Base-by-base conservation (phyloP, 1,140 invertebrate genomes). In the Zaprionus ghesquierei region DNA sequence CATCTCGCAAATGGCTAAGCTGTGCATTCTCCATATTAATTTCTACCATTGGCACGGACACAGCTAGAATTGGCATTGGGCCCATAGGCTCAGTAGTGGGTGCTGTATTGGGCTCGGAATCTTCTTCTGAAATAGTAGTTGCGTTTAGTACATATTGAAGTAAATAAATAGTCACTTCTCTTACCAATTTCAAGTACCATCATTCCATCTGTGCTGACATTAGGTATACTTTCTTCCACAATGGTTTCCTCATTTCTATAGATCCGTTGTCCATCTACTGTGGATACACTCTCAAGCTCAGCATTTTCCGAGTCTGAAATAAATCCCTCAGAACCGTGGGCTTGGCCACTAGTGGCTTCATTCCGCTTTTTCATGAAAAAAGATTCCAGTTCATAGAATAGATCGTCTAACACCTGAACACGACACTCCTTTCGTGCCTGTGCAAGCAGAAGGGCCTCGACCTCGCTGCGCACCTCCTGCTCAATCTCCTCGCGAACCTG, bases 401-500 rank as follows among this genome's bases (percentile, higher is more conserved):
- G 50, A 1, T 74, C 69, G 35, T 89, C 85, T 6, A 89, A 27
- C 5, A 89, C 68, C 12, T 38, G 66, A 0, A 89, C 22, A 0
- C 71, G 85, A 15, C 69, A 50, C 31, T 89, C 59, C 15, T 70
- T 70, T 22, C 29, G 69, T 0, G 74, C 66, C 31, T 89, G 62
- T 1, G 46, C 29, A 8, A 80, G 18, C 0, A 89, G 9, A 0
- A 65, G 6, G 6, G 22, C 38, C 15, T 74, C 70, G 27, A 77
- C 31, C 25, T 89, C 84, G 2, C 13, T 23, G 0, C 84, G 79
- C 6, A 89, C 61, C 29, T 89, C 51, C n/a, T 61, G 70, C n/a
- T 89, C 79, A 22, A 89, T 84, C 29, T 89, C 84, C 5, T 72
- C 41, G 3, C 84, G 84, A 6, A 89, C 63, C 18, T 79, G 33